phyloP scores from a whole-genome alignment of 2,113 vertebrate species.

The Pholis gunnellus region DNA sequence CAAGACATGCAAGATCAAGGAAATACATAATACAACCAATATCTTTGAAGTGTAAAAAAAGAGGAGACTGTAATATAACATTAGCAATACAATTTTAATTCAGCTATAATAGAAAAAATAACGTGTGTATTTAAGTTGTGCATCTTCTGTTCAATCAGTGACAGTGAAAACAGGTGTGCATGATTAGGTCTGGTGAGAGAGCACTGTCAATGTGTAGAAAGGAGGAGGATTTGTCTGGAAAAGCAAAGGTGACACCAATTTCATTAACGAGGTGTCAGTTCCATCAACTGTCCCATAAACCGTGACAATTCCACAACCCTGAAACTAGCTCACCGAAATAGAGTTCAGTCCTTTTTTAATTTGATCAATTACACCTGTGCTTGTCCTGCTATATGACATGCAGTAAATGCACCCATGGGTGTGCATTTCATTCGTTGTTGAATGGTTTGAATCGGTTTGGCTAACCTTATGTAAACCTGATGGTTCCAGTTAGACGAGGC shows the following conservation, averaged over 20 bases:
- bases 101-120: background rate
- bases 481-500: background rate
- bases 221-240: background rate
- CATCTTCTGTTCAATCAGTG: background rate
- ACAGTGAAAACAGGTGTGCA: slow-evolving; percentile 6
- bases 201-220: background rate
- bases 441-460: background rate
- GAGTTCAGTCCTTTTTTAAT: background rate
- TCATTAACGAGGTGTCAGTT: background rate
- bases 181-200: background rate
- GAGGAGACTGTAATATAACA: background rate
- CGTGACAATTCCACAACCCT: background rate
- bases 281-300: background rate
- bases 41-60: background rate
- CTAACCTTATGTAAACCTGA: background rate
- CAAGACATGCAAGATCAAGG: background rate
- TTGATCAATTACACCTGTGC: background rate
- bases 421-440: background rate
- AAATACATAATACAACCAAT: too few relatives aligned
- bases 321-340: background rate
- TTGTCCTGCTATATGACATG: background rate
- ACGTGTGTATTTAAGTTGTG: background rate
- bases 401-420: background rate
- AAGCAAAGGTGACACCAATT: background rate
- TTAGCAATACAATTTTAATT: background rate